phyloP scores from a whole-genome alignment of 2,113 vertebrate genomes.

The Cyphomyrus plagiostoma region DNA sequence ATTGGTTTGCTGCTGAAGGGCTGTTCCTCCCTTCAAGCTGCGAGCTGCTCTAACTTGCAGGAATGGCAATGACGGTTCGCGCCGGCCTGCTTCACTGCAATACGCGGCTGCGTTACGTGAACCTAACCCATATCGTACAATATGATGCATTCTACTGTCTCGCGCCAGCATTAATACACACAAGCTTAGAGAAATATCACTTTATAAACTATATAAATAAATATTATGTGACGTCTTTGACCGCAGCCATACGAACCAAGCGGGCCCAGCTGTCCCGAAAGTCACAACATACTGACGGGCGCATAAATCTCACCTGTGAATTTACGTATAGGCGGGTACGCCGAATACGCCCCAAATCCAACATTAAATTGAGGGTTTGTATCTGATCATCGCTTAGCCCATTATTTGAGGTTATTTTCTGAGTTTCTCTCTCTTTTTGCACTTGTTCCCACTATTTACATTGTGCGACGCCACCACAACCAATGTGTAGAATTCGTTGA shows the following conservation, averaged over 20 bases:
- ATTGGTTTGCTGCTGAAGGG: conserved; percentile 49
- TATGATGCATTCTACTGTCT: background rate
- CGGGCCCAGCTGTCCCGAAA: background rate
- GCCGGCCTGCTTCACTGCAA: background rate
- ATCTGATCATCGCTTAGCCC: background rate
- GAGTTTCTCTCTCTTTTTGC: conserved; percentile 50
- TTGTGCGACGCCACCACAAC: conserved; percentile 43
- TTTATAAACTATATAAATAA: background rate
- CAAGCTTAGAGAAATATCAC: background rate
- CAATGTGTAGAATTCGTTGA: conserved; percentile 54
- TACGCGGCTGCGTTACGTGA: background rate
- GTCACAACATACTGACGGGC: background rate
- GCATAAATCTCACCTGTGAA: background rate
- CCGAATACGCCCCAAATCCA: background rate
- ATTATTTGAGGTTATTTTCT: conserved; percentile 47
- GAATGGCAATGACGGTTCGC: background rate
- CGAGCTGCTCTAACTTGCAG: background rate
- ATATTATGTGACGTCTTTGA: background rate
- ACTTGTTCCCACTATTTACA: conserved; percentile 60
- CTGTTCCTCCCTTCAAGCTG: conserved; percentile 41
- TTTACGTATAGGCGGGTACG: background rate
- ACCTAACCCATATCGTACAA: background rate
- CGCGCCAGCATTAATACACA: background rate
- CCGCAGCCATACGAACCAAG: background rate
- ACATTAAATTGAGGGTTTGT: conserved; percentile 32